phyloP scores from a whole-genome alignment of 2,113 vertebrate species.

The Oenanthe oenanthe region DNA sequence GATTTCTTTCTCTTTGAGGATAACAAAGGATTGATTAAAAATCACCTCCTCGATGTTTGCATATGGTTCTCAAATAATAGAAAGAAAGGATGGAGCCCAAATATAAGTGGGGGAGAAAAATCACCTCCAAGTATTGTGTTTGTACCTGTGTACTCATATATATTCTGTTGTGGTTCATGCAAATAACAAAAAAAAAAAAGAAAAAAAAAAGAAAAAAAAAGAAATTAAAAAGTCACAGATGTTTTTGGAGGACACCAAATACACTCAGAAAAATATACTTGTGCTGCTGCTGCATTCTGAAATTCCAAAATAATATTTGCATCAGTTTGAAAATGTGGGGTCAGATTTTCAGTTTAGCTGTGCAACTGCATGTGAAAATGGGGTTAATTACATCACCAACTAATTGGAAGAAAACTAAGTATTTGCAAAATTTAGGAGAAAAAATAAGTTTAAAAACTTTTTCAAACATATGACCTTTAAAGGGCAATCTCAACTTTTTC shows the following conservation, averaged over 20 bases:
- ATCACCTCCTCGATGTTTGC: conserved; percentile 21
- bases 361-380: neutral
- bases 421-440: neutral
- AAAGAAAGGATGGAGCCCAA: neutral
- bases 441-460: neutral
- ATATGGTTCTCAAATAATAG: neutral
- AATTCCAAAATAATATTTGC: neutral
- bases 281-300: neutral
- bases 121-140: neutral
- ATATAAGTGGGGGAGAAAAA: neutral
- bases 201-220: too few relatives aligned
- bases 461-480: neutral
- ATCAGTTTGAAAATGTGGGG: neutral
- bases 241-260: neutral
- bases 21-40: conserved; percentile 17
- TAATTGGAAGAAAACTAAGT: neutral
- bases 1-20: neutral
- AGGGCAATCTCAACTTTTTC: neutral
- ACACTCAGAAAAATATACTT: neutral
- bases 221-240: neutral
- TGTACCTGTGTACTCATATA: neutral
- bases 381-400: neutral
- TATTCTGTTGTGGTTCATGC: neutral
- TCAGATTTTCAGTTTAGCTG: neutral
- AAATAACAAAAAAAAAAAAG: neutral